Percentiles rank a stretch among this genome's conserved stretches.
Evolutionary conservation across 1,140 invertebrate genomes (phyloP).

Genomic region (Bicyclus anynana): DNA sequence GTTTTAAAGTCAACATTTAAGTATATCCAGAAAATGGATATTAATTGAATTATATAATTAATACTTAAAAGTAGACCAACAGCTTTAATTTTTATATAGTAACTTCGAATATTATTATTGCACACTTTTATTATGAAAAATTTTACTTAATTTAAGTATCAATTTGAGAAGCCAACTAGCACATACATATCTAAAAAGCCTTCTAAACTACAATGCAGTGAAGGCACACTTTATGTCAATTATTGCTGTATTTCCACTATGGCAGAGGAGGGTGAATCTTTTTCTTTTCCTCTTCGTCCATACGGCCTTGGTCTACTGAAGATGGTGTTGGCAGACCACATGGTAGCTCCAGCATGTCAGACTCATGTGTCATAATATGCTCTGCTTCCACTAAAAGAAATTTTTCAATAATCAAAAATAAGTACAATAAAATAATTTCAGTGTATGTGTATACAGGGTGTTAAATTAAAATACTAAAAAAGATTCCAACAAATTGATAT

Average conservation of each 20-base stretch:
- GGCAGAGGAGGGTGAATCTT: slow-evolving; percentile 79
- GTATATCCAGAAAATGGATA: no score
- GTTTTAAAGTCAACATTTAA: no score
- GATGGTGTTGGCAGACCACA: slow-evolving; percentile 83
- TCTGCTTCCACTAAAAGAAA: slow-evolving; percentile 83
- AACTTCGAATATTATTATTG: not conserved
- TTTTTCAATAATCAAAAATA: not conserved
- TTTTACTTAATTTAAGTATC: not conserved
- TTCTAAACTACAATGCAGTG: slow-evolving; percentile 26
- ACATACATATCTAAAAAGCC: slow-evolving; percentile 9
- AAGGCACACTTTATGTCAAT: slow-evolving; percentile 23
- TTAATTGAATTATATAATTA: no score
- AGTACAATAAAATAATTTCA: no score
- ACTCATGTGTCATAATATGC: slow-evolving; percentile 86
- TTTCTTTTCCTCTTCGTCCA: slow-evolving; percentile 81
- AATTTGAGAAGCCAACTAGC: slow-evolving; percentile 16
- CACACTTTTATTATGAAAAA: not conserved
- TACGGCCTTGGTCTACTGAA: slow-evolving; percentile 81
- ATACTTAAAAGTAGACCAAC: no score
- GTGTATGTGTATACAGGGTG: no score
- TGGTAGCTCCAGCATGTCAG: slow-evolving; percentile 81
- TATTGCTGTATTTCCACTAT: slow-evolving; percentile 28
- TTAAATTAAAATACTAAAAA: no score
- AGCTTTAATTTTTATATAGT: not conserved
- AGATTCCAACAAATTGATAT: no score